Conservation (phyloP, 1,140 invertebrate genomes). For the Achroia grisella region DNA sequence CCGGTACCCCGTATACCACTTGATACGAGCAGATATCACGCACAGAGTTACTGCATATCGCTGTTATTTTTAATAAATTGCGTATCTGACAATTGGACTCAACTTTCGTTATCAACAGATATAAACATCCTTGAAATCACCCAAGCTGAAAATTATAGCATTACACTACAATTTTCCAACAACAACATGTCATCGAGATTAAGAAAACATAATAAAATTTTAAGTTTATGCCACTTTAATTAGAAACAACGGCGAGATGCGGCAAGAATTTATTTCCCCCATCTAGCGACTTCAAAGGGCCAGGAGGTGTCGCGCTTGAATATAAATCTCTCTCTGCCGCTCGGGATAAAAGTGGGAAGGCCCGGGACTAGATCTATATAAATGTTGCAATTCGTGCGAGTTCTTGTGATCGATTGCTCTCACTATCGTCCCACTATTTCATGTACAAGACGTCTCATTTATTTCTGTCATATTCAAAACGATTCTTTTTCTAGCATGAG, state of each 20-base stretch:
- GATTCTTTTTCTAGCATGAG: slow-evolving; percentile 26
- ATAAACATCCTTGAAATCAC: too few species aligned
- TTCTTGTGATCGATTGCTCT: slow-evolving; percentile 47
- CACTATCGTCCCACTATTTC: slow-evolving; percentile 49
- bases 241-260: slow-evolving; percentile 47
- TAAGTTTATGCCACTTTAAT: slow-evolving; percentile 53
- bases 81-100: too few species aligned
- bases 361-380: slow-evolving; percentile 43
- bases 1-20: too few species aligned
- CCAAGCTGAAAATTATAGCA: too few species aligned
- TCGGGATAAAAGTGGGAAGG: slow-evolving; percentile 45
- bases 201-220: slow-evolving; percentile 27
- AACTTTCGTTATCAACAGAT: too few species aligned
- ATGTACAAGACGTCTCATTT: slow-evolving; percentile 49
- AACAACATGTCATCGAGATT: too few species aligned
- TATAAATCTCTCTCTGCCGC: slow-evolving; percentile 42
- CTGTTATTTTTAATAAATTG: too few species aligned
- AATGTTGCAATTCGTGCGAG: slow-evolving; percentile 50
- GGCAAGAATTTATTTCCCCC: slow-evolving; percentile 53
- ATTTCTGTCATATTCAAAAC: slow-evolving; percentile 48
- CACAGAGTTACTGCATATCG: too few species aligned
- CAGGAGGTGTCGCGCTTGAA: slow-evolving; percentile 45
- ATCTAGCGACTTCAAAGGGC: slow-evolving; percentile 60
- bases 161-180: neutral
- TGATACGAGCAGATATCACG: too few species aligned